Evolutionary conservation across 2,888 invertebrate genomes (phyloP).

Genomic region (Tenthredo notha): DNA sequence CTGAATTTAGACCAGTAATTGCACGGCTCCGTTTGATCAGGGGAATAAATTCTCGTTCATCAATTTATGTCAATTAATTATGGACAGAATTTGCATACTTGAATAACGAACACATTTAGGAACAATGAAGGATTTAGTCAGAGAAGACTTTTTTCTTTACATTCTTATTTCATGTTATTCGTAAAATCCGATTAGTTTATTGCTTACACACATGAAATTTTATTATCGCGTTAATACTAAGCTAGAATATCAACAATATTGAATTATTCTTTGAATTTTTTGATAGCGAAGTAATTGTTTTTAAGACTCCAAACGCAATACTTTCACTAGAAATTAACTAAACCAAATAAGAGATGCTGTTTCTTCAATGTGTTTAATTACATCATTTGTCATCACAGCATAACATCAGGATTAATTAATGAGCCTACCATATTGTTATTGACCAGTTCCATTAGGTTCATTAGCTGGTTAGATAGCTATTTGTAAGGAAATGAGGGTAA

Average conservation of each 20-base stretch:
- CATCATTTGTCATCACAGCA: not conserved
- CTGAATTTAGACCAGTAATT: not conserved
- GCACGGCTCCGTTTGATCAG: not conserved
- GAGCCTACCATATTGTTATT: not conserved
- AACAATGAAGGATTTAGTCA: not conserved
- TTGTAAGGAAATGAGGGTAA: not conserved
- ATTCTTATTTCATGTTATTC: not conserved
- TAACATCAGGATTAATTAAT: not conserved
- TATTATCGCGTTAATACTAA: not conserved
- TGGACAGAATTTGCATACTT: not conserved
- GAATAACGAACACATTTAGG: not conserved
- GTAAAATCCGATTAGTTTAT: not conserved
- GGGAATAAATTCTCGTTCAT: not conserved
- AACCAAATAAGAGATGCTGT: not conserved
- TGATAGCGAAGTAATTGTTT: not conserved
- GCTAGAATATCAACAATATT: not conserved
- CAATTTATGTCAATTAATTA: not conserved
- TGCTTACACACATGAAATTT: not conserved
- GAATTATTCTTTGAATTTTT: not conserved
- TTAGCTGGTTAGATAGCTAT: not conserved
- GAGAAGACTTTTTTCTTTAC: not conserved
- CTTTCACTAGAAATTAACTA: not conserved
- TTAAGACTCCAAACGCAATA: not conserved
- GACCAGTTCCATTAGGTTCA: not conserved
- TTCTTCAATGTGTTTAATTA: not conserved